Evolutionary conservation across 2,888 invertebrate genomes (phyloP), one percentile per base, ranked within the genome.

Genomic region (Lasioglossum lativentre): DNA sequence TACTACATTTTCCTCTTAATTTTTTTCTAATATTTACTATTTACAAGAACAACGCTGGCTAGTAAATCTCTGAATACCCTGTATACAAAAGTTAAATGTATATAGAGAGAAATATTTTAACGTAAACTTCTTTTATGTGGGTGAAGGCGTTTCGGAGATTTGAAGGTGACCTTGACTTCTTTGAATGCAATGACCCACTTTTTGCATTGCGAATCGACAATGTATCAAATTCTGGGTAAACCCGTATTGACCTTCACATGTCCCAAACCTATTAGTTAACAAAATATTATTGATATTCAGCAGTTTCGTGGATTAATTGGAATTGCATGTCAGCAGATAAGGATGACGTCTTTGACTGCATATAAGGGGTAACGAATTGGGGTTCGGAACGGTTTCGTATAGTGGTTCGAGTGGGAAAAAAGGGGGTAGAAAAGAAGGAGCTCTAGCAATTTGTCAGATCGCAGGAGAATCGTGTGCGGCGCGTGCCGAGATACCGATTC

Each of bases 401-500:
- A 27, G 27, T 16, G 4, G 27, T 59, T 12, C 12, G 27, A 14
- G 27, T 0, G 16, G 27, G 2, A 4, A 14, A 1, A 6, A 2
- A 0, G 27, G 59, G 59, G 4, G 3, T 5, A 14, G 14, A 66
- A 66, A 66, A 66, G 66, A 34, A 66, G 66, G 66, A 66, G 30
- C 66, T 19, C 66, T 66, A 66, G 66, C 66, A 66, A 66, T 66
- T 66, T 66, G 66, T 66, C 66, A 66, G 66, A 66, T 34, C 19
- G 66, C 19, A 34, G 34, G 66, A 66, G 68, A 70, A 40, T 23
- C 34, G 66, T 27, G 38, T 10, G 23, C 34, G 38, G 23, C 68
- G 68, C 38, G 38, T 70, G 38, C 68, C 23, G 34, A 38, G n/a
- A 59, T 59, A 34, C 4, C 75, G 78, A 78, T 76, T 82, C 38